Conservation (phyloP, 2,888 invertebrate genomes). For the Lottia gigantea region DNA sequence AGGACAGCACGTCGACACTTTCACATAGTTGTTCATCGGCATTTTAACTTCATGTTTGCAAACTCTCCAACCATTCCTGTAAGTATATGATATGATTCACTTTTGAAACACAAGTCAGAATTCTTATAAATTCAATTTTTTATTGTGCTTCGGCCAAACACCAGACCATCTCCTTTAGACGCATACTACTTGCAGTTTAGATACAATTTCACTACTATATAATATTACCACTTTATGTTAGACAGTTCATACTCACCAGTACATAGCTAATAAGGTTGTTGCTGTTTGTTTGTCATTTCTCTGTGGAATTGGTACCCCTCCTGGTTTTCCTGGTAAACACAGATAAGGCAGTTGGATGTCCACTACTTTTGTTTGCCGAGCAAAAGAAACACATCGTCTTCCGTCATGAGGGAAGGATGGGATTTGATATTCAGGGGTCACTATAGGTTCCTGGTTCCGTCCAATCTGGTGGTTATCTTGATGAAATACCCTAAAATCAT, state of each 20-base stretch:
- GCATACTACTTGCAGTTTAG: too few species aligned
- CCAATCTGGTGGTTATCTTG: too few species aligned
- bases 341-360: slow-evolving; percentile 21
- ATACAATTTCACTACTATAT: too few species aligned
- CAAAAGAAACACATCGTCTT: slow-evolving; percentile 14
- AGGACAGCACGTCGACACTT: slow-evolving; percentile 18
- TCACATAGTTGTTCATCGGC: slow-evolving; percentile 15
- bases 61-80: slow-evolving; percentile 17
- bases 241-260: background rate
- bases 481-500: too few species aligned
- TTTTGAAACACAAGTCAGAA: too few species aligned
- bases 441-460: background rate
- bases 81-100: background rate
- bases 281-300: background rate
- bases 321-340: slow-evolving; percentile 18
- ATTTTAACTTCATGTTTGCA: slow-evolving; percentile 7
- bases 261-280: background rate
- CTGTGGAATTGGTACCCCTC: slow-evolving; percentile 21
- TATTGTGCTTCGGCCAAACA: too few species aligned
- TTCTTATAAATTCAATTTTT: too few species aligned
- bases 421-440: background rate
- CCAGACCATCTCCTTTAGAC: too few species aligned
- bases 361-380: slow-evolving; percentile 12
- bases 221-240: too few species aligned
- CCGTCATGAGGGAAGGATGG: background rate